phyloP scores from a whole-genome alignment of 2,113 vertebrate genomes.

The Callochromis pleurospilus region DNA sequence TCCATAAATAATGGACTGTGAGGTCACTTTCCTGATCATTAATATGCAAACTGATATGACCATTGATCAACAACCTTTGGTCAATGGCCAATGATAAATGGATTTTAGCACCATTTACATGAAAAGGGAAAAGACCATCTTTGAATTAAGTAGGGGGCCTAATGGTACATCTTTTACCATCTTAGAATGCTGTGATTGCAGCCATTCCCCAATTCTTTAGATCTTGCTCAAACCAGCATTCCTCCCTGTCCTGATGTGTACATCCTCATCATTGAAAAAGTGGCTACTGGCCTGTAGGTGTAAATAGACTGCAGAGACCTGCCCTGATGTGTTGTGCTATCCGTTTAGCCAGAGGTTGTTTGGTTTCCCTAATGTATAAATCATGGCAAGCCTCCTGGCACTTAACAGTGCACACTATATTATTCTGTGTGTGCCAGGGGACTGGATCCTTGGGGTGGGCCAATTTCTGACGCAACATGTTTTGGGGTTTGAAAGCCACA shows the following conservation, averaged over 20 bases:
- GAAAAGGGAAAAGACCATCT: background rate
- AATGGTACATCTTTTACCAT: background rate
- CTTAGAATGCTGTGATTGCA: background rate
- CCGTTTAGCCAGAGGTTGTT: background rate
- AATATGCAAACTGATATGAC: background rate
- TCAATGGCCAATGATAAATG: background rate
- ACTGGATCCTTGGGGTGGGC: background rate
- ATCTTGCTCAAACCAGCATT: background rate
- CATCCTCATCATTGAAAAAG: background rate
- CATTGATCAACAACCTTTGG: background rate
- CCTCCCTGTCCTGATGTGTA: background rate
- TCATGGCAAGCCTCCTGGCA: background rate
- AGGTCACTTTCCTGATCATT: background rate
- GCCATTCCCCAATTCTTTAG: background rate
- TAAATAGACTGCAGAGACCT: background rate
- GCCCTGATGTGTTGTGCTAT: background rate
- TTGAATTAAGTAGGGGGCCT: background rate
- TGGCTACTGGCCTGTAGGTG: background rate
- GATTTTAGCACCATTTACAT: background rate
- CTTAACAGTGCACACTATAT: background rate
- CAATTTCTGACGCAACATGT: background rate
- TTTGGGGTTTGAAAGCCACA: background rate
- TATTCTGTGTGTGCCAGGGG: background rate
- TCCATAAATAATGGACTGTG: background rate
- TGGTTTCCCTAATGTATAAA: background rate